These are phyloP conservation scores for Drosophila peninsularis DNA, from an alignment of 2,888 invertebrate species.

Conservation along the genomic window DNA sequence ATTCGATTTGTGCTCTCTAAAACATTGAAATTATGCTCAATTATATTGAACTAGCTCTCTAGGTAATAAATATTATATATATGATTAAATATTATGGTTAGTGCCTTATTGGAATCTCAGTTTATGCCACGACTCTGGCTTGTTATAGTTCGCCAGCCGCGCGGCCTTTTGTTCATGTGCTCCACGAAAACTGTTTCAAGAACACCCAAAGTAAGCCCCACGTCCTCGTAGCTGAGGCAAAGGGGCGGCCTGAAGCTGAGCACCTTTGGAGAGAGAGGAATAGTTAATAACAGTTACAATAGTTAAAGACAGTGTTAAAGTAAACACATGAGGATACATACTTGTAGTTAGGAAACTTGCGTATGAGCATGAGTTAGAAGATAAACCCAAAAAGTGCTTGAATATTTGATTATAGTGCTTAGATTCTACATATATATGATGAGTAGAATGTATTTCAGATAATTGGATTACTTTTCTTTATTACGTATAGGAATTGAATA, in stretches of 20 bases:
- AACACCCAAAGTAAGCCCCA: constrained; percentile 89
- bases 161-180: constrained; percentile 74
- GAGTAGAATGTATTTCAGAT: not conserved
- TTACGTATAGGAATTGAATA: constrained; percentile 16
- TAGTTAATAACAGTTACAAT: not conserved
- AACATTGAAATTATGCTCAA: constrained; percentile 42
- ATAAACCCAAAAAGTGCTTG: constrained; percentile 25
- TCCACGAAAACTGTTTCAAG: constrained; percentile 83
- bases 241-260: constrained; percentile 97
- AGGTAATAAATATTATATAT: constrained; percentile 47
- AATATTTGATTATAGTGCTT: constrained; percentile 29
- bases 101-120: not conserved
- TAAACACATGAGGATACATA: constrained; percentile 36
- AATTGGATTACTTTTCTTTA: constrained; percentile 21
- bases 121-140: constrained; percentile 23
- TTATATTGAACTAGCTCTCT: constrained; percentile 33
- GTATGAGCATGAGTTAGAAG: constrained; percentile 56
- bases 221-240: constrained; percentile 94
- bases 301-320: not conserved
- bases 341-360: constrained; percentile 51
- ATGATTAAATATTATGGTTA: constrained; percentile 2
- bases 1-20: constrained; percentile 41
- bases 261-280: constrained; percentile 86
- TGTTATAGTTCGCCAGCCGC: constrained; percentile 74
- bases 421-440: not conserved